These are phyloP conservation scores for Scaptomyza caliginosa DNA, from an alignment of 2,888 invertebrate genomes.

Conservation along the genomic window DNA sequence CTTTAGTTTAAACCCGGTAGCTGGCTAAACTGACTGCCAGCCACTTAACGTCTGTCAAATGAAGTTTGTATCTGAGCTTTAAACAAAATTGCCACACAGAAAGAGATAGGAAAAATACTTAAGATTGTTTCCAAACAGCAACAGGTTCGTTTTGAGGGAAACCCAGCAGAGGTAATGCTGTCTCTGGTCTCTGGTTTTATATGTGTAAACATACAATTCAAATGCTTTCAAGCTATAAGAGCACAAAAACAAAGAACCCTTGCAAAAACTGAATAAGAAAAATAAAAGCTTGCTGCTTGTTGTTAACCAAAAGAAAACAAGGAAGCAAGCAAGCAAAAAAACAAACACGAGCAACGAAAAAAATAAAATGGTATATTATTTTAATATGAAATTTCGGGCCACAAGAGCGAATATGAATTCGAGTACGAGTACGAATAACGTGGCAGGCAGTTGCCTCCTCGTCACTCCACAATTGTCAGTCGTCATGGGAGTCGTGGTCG, in stretches of 20 bases:
- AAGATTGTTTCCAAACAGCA: neutral
- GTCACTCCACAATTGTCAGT: conserved; percentile 48
- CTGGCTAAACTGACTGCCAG: conserved; percentile 49
- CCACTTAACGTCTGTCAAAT: conserved; percentile 60
- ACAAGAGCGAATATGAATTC: conserved; percentile 27
- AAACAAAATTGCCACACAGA: conserved; percentile 18
- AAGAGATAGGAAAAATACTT: neutral
- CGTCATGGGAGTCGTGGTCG: conserved; percentile 54
- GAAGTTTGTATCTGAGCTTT: conserved; percentile 42
- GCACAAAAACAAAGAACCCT: conserved; percentile 16
- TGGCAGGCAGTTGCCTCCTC: conserved; percentile 23
- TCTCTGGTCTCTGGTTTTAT: conserved; percentile 11
- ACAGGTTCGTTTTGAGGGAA: neutral
- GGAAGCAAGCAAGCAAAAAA: neutral
- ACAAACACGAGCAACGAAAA: conserved; percentile 40
- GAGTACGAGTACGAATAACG: conserved; percentile 41
- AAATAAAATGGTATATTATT: conserved; percentile 71
- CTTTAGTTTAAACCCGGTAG: conserved; percentile 52
- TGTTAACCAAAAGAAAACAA: conserved; percentile 4
- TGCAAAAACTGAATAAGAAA: conserved; percentile 16
- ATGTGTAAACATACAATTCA: conserved; percentile 64
- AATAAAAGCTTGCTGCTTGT: conserved; percentile 36
- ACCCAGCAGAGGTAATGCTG: neutral
- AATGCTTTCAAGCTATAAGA: conserved; percentile 59
- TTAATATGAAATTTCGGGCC: conserved; percentile 71